phyloP scores from a whole-genome alignment of 2,888 invertebrate genomes.

The Diadegma fenestrale region DNA sequence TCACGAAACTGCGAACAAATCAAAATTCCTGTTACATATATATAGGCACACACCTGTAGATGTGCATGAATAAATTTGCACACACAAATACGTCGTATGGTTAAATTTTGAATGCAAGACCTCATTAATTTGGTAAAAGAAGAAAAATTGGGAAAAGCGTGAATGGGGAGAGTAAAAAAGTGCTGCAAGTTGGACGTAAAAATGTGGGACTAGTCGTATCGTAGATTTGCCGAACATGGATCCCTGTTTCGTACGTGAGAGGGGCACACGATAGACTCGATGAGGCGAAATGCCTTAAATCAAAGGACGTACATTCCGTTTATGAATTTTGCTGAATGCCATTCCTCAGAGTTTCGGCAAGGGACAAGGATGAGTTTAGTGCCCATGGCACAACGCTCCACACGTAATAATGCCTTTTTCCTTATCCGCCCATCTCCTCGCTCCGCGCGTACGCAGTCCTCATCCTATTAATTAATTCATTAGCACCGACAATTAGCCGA shows the following conservation, averaged over 20 bases:
- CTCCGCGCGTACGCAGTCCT: slow-evolving; percentile 50
- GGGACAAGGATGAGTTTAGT: slow-evolving; percentile 6
- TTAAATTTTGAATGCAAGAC: background rate
- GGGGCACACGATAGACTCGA: background rate
- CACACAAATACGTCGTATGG: background rate
- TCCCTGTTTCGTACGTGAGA: slow-evolving; percentile 18
- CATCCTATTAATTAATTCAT: slow-evolving; percentile 79
- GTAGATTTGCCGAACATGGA: background rate
- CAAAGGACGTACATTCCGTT: slow-evolving; percentile 55
- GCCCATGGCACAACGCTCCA: background rate
- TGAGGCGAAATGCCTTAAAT: slow-evolving; percentile 36
- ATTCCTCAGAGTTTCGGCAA: slow-evolving; percentile 46
- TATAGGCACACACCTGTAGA: background rate
- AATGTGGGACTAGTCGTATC: background rate
- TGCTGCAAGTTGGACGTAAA: background rate
- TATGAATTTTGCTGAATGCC: slow-evolving; percentile 63
- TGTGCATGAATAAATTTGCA: background rate
- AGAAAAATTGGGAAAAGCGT: background rate
- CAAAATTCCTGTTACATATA: slow-evolving; percentile 40
- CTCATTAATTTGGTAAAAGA: slow-evolving; percentile 21
- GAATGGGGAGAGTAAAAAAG: slow-evolving; percentile 2
- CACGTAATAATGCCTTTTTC: slow-evolving; percentile 55
- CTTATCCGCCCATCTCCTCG: slow-evolving; percentile 25
- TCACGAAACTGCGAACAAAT: slow-evolving; percentile 44
- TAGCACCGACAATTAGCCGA: slow-evolving; percentile 75